Evolutionary conservation across 92 coral and sea anemone species (phyloP).

Genomic region (Muricea muricata): DNA sequence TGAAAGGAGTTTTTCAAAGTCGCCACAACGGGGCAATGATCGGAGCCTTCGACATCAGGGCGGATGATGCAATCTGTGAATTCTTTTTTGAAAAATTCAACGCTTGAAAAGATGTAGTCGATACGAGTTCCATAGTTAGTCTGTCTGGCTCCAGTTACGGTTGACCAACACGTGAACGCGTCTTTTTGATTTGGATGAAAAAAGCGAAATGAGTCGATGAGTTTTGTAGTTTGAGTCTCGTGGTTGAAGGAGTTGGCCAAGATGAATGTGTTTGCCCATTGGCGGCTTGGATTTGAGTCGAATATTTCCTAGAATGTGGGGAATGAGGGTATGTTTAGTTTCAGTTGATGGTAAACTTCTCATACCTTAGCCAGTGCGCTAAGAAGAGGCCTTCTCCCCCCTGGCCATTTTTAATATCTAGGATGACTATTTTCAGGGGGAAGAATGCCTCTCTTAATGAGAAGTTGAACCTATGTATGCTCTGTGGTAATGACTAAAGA

Average conservation of each 20-base stretch:
- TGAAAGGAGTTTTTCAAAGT: conserved; percentile 62
- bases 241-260: too few relatives aligned
- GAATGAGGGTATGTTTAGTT: not conserved
- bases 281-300: conserved; percentile 81
- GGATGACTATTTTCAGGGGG: too few relatives aligned
- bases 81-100: conserved; percentile 59
- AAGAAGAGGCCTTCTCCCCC: too few relatives aligned
- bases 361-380: too few relatives aligned
- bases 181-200: conserved; percentile 78
- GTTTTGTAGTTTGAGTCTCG: conserved; percentile 31
- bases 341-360: too few relatives aligned
- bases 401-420: too few relatives aligned
- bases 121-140: conserved; percentile 95
- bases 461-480: too few relatives aligned
- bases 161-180: conserved; percentile 96
- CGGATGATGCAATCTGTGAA: conserved; percentile 78
- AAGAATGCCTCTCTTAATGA: too few relatives aligned
- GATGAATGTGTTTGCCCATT: conserved; percentile 81
- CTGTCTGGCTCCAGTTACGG: conserved; percentile 89
- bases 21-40: conserved; percentile 97
- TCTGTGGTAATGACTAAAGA: not conserved
- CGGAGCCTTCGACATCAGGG: conserved; percentile 93
- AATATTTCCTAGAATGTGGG: conserved; percentile 70
- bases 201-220: conserved; percentile 82
- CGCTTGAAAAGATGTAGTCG: conserved; percentile 88